Conservation (phyloP, 1,140 invertebrate genomes). For the Bombus affinis region DNA sequence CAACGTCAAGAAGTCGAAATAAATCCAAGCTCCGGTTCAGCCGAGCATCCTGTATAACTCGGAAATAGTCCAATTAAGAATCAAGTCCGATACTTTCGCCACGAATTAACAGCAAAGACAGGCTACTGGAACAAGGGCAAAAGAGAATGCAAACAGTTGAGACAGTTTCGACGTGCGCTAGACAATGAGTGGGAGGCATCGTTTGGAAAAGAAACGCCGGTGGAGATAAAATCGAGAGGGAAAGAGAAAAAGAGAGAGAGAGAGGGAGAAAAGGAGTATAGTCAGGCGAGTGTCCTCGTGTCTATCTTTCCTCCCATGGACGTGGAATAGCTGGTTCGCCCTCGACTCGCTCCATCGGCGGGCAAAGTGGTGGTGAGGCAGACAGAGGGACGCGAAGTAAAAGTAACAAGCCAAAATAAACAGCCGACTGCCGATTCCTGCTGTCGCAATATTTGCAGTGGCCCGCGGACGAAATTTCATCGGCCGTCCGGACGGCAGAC, state of each 20-base stretch:
- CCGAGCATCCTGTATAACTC: no score
- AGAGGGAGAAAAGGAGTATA: not conserved
- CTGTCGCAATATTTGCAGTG: slow-evolving; percentile 53
- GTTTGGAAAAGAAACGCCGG: slow-evolving; percentile 4
- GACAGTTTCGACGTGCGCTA: slow-evolving; percentile 9
- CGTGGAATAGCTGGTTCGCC: not conserved
- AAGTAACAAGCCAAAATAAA: slow-evolving; percentile 62
- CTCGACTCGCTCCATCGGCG: not conserved
- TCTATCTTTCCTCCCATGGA: slow-evolving; percentile 29
- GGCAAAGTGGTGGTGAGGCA: not conserved
- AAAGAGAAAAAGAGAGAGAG: not conserved
- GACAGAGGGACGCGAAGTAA: slow-evolving; percentile 44
- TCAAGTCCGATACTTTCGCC: not conserved
- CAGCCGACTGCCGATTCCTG: slow-evolving; percentile 56
- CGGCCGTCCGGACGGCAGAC: not conserved
- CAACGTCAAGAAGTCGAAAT: not conserved
- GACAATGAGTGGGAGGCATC: not conserved
- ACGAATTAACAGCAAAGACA: not conserved
- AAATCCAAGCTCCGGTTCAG: not conserved
- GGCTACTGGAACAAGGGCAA: not conserved
- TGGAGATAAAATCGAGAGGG: not conserved
- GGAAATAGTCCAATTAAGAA: not conserved
- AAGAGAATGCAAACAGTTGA: not conserved
- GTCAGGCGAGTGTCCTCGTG: not conserved
- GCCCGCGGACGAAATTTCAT: slow-evolving; percentile 48